These are phyloP conservation scores for Philereme vetulata DNA, from an alignment of 2,888 invertebrate genomes.

Conservation along the genomic window DNA sequence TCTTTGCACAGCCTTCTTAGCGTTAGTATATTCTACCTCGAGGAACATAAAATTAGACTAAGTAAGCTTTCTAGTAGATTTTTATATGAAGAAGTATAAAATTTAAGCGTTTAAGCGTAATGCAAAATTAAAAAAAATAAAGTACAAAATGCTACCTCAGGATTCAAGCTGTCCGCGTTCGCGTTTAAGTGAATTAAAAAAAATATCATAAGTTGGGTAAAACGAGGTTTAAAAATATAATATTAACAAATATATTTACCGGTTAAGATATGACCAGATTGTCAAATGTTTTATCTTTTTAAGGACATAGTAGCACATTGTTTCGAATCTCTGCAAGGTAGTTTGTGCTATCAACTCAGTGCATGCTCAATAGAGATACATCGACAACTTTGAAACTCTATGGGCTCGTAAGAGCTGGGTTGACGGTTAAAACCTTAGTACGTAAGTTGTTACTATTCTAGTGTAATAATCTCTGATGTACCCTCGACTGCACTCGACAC, in stretches of 20 bases:
- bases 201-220: constrained; percentile 12
- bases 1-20: constrained; percentile 59
- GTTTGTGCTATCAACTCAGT: constrained; percentile 69
- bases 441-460: constrained; percentile 78
- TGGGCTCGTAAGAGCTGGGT: constrained; percentile 55
- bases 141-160: constrained; percentile 84
- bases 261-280: constrained; percentile 11
- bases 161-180: constrained; percentile 68
- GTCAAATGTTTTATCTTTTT: constrained; percentile 14
- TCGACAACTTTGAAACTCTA: constrained; percentile 49
- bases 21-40: constrained; percentile 82
- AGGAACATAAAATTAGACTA: constrained; percentile 74
- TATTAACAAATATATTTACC: neutral
- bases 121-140: constrained; percentile 64
- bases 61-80: constrained; percentile 80
- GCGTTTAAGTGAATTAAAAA: constrained; percentile 29
- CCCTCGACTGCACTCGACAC: constrained; percentile 62
- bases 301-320: constrained; percentile 45
- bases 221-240: constrained; percentile 9
- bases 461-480: constrained; percentile 78
- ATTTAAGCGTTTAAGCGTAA: constrained; percentile 67
- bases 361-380: constrained; percentile 60
- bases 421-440: constrained; percentile 62
- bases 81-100: constrained; percentile 79
- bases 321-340: constrained; percentile 82